Base-by-base conservation (phyloP, 2,888 invertebrate genomes). In the Steinernema carpocapsae region DNA sequence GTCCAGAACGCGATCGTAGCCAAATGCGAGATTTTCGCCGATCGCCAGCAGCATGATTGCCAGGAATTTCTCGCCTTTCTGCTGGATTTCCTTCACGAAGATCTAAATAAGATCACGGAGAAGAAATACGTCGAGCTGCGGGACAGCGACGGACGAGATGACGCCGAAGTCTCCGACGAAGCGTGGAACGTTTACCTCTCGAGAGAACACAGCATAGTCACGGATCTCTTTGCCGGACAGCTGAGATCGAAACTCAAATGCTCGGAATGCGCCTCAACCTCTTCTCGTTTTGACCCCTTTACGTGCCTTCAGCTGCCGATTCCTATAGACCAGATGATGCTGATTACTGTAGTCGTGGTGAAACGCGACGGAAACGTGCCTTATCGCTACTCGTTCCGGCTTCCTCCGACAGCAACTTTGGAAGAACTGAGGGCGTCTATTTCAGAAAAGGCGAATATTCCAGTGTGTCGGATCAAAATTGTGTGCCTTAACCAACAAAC, bases 41-140 rank as follows among this genome's bases (percentile, higher is more conserved):
- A 94, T 77, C 94, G 94, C 81, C 94, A 94, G 14, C 95, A 95
- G 89, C 95, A 95, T 89, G 95, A 95, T 90, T 94, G 94, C 72
- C 95, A 94, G 91, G 95, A 95, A 89, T 90, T 95, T 81, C 91
- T 95, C 43, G 94, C 94, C 72, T 95, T 95, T 92, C 90, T 95
- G 80, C 90, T 95, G 83, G 95, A 95, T 90, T 93, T 94, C 71
- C 90, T 95, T 81, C 95, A 95, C 89, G 94, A 95, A 90, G 94
- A 95, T 89, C 91, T 95, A 79, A 94, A 94, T 90, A 88, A 94
- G 14, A 93, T 93, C 0, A 93, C 0, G 88, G 93, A 51, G 92
- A 93, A 0, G 94, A 94, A 88, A 92, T 42, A 51, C 14, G 64
- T 64, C 45, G 91, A 90, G 24, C 89, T 74, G 43, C 26, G 46